A percentile compares a stretch with the other conserved stretches of the same genome.
Evolutionary conservation across 2,113 vertebrate genomes (phyloP).

Genomic region (Gracilinanus agilis): DNA sequence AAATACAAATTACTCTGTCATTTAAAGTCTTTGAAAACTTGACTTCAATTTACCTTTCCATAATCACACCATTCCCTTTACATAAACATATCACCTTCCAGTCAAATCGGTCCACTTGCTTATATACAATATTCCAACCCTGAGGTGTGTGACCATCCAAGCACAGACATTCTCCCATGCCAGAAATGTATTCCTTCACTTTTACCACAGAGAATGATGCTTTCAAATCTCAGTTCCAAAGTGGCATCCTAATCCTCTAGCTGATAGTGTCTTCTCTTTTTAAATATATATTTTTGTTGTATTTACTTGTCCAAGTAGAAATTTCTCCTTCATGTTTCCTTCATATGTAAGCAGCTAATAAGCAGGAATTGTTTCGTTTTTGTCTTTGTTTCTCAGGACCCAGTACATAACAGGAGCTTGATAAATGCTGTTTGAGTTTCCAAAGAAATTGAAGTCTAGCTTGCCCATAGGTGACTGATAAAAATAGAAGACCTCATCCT

Average conservation of each 20-base stretch:
- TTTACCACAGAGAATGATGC: neutral
- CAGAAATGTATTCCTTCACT: neutral
- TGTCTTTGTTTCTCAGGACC: too few species aligned
- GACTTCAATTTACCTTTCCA: neutral
- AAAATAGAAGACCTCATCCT: neutral
- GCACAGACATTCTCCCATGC: neutral
- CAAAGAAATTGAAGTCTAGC: neutral
- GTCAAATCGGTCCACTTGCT: neutral
- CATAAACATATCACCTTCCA: neutral
- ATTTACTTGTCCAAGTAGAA: too few species aligned
- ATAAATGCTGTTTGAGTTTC: neutral
- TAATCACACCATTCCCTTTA: neutral
- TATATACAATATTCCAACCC: neutral
- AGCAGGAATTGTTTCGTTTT: too few species aligned
- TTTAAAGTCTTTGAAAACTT: neutral
- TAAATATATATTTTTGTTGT: too few species aligned
- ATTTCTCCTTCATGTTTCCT: too few species aligned
- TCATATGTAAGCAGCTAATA: too few species aligned
- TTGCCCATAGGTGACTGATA: neutral
- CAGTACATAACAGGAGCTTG: neutral
- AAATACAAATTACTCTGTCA: neutral
- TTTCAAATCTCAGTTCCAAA: too few species aligned
- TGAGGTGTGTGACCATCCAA: neutral
- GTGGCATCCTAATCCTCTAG: too few species aligned
- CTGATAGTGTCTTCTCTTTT: too few species aligned